Conservation (phyloP, 2,888 invertebrate genomes). For the Nemotelus nigrinus region DNA sequence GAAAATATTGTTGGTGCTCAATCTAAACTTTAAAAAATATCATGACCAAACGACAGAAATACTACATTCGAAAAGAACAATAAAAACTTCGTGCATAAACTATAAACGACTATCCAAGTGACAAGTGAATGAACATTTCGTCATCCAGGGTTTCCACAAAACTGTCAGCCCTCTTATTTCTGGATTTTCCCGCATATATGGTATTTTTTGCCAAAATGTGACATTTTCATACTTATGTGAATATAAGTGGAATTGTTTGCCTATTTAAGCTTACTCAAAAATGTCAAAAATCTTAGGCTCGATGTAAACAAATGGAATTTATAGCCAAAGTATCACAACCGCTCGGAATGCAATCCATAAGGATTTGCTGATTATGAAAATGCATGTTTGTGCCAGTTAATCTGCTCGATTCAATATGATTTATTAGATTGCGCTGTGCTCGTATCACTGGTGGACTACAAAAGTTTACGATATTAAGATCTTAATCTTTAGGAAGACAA, state of each 20-base stretch:
- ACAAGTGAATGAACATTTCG: too few relatives aligned
- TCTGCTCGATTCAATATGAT: constrained; percentile 17
- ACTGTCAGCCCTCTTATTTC: too few relatives aligned
- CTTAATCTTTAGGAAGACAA: not conserved
- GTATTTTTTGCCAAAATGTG: not conserved
- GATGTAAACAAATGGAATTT: constrained; percentile 17
- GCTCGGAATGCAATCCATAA: constrained; percentile 1
- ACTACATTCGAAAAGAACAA: too few relatives aligned
- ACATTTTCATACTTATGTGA: not conserved
- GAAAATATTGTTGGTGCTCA: too few relatives aligned
- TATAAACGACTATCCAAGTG: too few relatives aligned
- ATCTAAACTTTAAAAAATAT: too few relatives aligned
- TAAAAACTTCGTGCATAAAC: too few relatives aligned
- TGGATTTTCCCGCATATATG: too few relatives aligned
- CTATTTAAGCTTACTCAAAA: not conserved
- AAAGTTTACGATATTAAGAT: constrained; percentile 25
- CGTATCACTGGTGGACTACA: constrained; percentile 4
- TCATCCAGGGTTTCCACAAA: too few relatives aligned
- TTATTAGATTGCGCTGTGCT: not conserved
- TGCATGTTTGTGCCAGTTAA: not conserved
- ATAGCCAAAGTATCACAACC: not conserved
- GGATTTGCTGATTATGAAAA: constrained; percentile 11
- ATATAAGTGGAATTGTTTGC: not conserved
- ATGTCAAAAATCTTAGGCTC: constrained; percentile 5
- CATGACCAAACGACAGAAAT: too few relatives aligned